phyloP scores from a whole-genome alignment of 2,888 invertebrate species.

The Allacma fusca region DNA sequence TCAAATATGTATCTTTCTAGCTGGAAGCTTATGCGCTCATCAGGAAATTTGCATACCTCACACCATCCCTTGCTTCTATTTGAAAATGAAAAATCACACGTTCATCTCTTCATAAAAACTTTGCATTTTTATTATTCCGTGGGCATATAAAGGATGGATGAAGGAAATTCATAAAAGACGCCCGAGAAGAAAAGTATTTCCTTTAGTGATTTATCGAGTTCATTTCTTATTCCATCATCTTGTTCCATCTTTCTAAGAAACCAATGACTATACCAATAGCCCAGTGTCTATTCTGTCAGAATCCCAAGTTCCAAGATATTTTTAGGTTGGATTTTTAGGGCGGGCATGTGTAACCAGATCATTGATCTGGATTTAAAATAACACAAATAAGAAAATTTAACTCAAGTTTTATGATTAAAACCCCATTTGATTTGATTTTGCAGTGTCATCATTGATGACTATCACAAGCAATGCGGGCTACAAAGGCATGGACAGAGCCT shows the following conservation, averaged over 20 bases:
- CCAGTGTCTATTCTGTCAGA: too few relatives aligned
- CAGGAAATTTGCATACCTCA: conserved; percentile 16
- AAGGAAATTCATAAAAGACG: neutral
- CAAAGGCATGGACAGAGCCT: conserved; percentile 88
- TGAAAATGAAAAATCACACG: conserved; percentile 7
- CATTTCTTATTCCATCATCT: neutral
- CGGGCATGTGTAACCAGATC: too few relatives aligned
- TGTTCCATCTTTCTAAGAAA: neutral
- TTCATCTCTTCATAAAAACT: conserved; percentile 13
- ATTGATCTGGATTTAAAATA: too few relatives aligned
- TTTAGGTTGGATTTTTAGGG: too few relatives aligned
- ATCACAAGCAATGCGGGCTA: conserved; percentile 75
- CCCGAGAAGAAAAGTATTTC: neutral
- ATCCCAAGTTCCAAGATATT: too few relatives aligned
- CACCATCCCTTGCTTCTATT: neutral
- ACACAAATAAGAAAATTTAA: too few relatives aligned
- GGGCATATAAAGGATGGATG: neutral
- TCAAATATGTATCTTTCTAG: neutral
- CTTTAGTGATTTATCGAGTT: conserved; percentile 9
- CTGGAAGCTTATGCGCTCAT: conserved; percentile 9
- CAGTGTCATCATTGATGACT: conserved; percentile 86
- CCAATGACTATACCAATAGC: too few relatives aligned
- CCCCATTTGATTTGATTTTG: conserved; percentile 52
- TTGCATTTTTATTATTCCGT: neutral
- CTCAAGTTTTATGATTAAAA: too few relatives aligned